phyloP scores from a whole-genome alignment of 2,797 vertebrate species.

The Bryconaethiops microstoma region DNA sequence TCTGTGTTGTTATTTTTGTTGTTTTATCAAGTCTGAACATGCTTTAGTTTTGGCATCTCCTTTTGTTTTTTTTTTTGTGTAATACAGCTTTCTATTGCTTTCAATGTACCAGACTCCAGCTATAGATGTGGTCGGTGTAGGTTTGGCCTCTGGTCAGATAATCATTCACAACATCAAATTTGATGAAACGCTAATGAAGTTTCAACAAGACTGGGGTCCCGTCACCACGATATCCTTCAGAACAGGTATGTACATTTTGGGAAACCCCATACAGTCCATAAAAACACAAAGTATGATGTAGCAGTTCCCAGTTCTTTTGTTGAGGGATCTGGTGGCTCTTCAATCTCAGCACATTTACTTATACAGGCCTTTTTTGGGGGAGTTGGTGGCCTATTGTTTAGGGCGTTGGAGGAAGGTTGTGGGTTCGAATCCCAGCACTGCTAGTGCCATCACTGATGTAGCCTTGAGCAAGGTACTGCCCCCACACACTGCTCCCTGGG shows the following conservation, averaged over 20 bases:
- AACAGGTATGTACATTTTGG: constrained; percentile 77
- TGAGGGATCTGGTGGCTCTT: too few relatives aligned
- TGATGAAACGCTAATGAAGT: constrained; percentile 92
- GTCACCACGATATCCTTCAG: constrained; percentile 91
- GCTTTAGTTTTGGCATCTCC: not conserved
- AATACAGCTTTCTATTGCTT: not conserved
- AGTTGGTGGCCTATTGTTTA: too few relatives aligned
- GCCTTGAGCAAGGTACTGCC: too few relatives aligned
- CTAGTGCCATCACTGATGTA: too few relatives aligned
- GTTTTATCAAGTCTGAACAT: not conserved
- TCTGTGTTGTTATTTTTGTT: constrained; percentile 58
- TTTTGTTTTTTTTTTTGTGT: not conserved
- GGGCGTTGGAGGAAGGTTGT: too few relatives aligned
- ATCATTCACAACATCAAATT: constrained; percentile 92
- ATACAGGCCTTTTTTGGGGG: too few relatives aligned
- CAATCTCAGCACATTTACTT: too few relatives aligned
- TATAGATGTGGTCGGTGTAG: constrained; percentile 89
- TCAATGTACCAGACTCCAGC: constrained; percentile 84
- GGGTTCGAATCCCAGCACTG: too few relatives aligned
- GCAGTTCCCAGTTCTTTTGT: too few relatives aligned
- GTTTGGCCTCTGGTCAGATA: constrained; percentile 86
- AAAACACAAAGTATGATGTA: too few relatives aligned
- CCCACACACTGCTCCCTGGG: too few relatives aligned
- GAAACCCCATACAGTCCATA: too few relatives aligned
- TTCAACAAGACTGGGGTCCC: constrained; percentile 96